phyloP scores from a whole-genome alignment of 2,888 invertebrate species.

The Hirtodrosophila trivittata region DNA sequence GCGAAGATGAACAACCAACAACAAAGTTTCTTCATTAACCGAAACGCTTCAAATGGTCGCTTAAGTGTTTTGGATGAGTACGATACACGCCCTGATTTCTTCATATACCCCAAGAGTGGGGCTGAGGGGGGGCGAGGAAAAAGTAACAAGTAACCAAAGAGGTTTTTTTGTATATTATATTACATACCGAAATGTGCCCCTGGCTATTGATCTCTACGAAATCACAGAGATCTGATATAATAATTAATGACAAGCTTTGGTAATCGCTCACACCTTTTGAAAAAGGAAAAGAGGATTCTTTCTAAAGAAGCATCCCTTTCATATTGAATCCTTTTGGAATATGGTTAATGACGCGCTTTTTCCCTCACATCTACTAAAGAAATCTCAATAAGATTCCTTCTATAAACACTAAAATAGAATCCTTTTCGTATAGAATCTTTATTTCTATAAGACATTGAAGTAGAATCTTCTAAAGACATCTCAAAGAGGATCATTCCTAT shows the following conservation, averaged over 20 bases:
- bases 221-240: constrained; percentile 74
- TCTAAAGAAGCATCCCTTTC: too few species aligned
- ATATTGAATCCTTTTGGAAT: too few species aligned
- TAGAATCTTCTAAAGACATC: too few species aligned
- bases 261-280: constrained; percentile 9
- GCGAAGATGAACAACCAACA: constrained; percentile 61
- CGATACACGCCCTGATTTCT: constrained; percentile 71
- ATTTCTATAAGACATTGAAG: too few species aligned
- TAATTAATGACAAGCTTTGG: constrained; percentile 76
- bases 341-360: too few species aligned
- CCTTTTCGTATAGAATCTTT: too few species aligned
- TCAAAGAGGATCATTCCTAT: too few species aligned
- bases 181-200: constrained; percentile 56
- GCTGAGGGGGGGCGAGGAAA: too few species aligned
- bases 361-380: too few species aligned
- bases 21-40: constrained; percentile 74
- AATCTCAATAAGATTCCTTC: too few species aligned
- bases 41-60: constrained; percentile 47
- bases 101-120: constrained; percentile 20
- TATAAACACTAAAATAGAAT: too few species aligned
- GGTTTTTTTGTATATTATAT: constrained; percentile 30
- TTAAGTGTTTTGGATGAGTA: constrained; percentile 80
- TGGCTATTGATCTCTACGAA: constrained; percentile 79
- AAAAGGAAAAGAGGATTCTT: too few species aligned
- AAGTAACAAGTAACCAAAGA: constrained; percentile 40